Base-by-base conservation (phyloP, 2,888 invertebrate species). In the Hemicrepidius hirtus region DNA sequence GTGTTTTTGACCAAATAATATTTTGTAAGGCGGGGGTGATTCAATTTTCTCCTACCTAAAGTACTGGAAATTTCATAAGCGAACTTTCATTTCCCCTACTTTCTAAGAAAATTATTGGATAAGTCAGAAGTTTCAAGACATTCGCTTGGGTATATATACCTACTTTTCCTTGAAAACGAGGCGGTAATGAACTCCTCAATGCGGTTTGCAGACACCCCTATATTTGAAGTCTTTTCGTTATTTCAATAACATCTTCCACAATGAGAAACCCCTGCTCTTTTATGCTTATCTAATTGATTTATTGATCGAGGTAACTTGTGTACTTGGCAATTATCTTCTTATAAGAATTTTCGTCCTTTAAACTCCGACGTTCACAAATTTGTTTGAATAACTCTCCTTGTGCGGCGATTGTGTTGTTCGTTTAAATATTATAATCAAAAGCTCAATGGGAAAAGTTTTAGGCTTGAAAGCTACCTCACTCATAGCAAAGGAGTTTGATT, bases 61-160 rank as follows among this genome's bases (percentile, higher is more conserved):
- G 16, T 49, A 49, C 20, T 49, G 20, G 49, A 20, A 49, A 49
- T 49, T 49, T 21, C 21, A 16, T 5, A 49, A 50, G 24, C 50
- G 21, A 24, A 50, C 50, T 50, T 50, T 12, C 3, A 50, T 50
- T 50, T 21, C 50, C 50, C 12, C 12, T 28, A 49, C 24, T 50
- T 21, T 50, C 50, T n/a, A 50, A 24, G 21, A 10, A 50, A 28
- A 50, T 50, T 50, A 50, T 50, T 50, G 50, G 21, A 50, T 50
- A 50, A 50, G 24, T 50, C 13, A 10, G 12, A 24, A 50, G 28
- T n/a, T 24, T 0, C 50, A 49, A 44, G 28, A 28, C 12, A 2
- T 21, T 50, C 21, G 21, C 50, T 50, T 50, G n/a, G 12, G 6
- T n/a, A 21, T 3, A 28, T n/a, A 21, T 3, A 28, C 21, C 21